These are phyloP conservation scores for Asarcornis scutulata DNA, from an alignment of 2,113 vertebrate species.

Conservation along the genomic window DNA sequence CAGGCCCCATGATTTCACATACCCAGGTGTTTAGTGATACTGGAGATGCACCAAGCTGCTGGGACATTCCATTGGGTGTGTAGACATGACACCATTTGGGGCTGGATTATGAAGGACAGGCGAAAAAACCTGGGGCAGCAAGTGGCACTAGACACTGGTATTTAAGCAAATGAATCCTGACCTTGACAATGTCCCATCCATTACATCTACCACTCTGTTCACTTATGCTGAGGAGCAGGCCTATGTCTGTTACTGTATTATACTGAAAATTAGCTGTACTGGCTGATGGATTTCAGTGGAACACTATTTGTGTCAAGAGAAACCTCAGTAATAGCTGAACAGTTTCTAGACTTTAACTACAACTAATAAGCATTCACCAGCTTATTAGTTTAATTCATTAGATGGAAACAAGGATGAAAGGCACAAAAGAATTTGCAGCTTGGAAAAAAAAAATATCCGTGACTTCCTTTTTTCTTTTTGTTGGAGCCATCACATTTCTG, in stretches of 20 bases:
- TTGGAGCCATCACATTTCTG: not conserved
- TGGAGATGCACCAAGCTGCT: not conserved
- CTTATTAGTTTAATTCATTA: not conserved
- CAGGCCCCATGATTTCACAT: not conserved
- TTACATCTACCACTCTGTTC: not conserved
- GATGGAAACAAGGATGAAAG: not conserved
- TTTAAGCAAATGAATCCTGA: not conserved
- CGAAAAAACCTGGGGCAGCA: not conserved
- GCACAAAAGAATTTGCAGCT: not conserved
- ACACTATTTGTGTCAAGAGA: not conserved
- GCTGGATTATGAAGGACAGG: not conserved
- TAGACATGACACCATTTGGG: not conserved
- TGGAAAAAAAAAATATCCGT: not conserved
- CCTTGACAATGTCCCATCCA: not conserved
- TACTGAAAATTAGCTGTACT: not conserved
- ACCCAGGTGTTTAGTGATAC: not conserved
- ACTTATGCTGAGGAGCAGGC: not conserved
- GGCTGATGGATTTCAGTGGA: not conserved
- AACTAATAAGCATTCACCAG: not conserved
- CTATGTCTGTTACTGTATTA: not conserved
- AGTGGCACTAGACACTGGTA: not conserved
- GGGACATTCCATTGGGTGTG: not conserved
- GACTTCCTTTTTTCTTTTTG: not conserved
- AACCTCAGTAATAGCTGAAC: not conserved
- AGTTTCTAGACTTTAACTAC: not conserved